phyloP scores from a whole-genome alignment of 2,888 invertebrate species.

The Cylindroiulus punctatus region DNA sequence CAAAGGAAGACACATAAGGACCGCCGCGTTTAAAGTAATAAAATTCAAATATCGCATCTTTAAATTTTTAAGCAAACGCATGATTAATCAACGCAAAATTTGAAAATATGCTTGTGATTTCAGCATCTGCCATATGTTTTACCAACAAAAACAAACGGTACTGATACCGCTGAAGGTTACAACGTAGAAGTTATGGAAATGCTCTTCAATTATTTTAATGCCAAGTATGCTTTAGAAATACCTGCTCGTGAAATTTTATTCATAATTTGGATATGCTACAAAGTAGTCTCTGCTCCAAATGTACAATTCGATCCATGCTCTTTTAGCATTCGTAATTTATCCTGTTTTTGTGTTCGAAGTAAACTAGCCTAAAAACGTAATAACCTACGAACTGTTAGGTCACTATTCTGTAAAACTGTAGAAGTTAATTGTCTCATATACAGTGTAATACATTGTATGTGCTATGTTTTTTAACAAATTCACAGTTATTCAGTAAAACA shows the following conservation, averaged over 20 bases:
- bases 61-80: neutral
- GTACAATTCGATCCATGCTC: too few relatives aligned
- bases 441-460: too few relatives aligned
- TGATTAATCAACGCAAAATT: neutral
- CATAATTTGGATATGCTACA: too few relatives aligned
- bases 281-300: too few relatives aligned
- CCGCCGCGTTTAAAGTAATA: neutral
- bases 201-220: constrained; percentile 43
- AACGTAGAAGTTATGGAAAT: constrained; percentile 51
- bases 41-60: neutral
- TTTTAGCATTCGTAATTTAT: too few relatives aligned
- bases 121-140: constrained; percentile 50
- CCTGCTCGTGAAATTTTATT: neutral
- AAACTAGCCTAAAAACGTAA: too few relatives aligned
- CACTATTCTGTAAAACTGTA: too few relatives aligned
- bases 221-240: constrained; percentile 12
- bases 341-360: too few relatives aligned
- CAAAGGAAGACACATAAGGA: constrained; percentile 22
- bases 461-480: neutral
- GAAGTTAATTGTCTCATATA: too few relatives aligned
- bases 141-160: constrained; percentile 35
- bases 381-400: too few relatives aligned
- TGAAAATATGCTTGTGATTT: neutral
- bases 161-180: constrained; percentile 10
- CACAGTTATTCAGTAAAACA: constrained; percentile 2